Evolutionary conservation across 2,888 invertebrate species (phyloP), one percentile per base, ranked within the genome.

Genomic region (Octonoba sinensis): DNA sequence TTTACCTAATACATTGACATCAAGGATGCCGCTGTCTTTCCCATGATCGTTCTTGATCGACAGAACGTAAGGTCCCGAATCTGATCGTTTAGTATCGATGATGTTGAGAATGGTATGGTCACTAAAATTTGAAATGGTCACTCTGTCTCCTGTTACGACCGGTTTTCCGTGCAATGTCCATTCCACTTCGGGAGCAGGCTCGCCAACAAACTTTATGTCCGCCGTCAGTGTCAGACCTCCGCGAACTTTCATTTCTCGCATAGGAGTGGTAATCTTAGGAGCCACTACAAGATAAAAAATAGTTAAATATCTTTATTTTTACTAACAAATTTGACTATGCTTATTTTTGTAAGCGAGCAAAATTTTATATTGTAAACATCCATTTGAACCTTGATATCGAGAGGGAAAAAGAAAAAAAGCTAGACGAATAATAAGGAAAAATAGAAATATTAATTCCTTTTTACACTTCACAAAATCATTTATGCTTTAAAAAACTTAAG

Each of bases 31-130:
- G 87, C 96, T 95, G 87, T 97, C 98, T 72, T 93, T 92, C 64
- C 99, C 99, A 67, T 95, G 96, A 88, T 94, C 94, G 88, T 99
- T 99, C 88, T 94, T 95, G 86, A 99, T 89, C 54, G 93, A 90
- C 83, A 99, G 90, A 87, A 94, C 93, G 89, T 99, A 99, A 85
- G 92, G 91, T 56, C 99, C 99, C 86, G 96, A 95, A 88, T 99
- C 97, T 4, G 92, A 91, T 66, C 99, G 92, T 89, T 94, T 94
- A 84, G 97, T 95, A 88, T 98, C 97, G 0, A 97, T 96, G 11
- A 96, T 96, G 86, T 96, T 95, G 54, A 97, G 92, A 83, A 96
- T 93, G 0, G 96, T 96, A 87, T 97, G 96, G 87, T 96, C 95
- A 13, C 96, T 96, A 85, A 96, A 95, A 15, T 96, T 93, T 1